phyloP scores from a whole-genome alignment of 2,113 vertebrate species.

The Spermophilus dauricus region DNA sequence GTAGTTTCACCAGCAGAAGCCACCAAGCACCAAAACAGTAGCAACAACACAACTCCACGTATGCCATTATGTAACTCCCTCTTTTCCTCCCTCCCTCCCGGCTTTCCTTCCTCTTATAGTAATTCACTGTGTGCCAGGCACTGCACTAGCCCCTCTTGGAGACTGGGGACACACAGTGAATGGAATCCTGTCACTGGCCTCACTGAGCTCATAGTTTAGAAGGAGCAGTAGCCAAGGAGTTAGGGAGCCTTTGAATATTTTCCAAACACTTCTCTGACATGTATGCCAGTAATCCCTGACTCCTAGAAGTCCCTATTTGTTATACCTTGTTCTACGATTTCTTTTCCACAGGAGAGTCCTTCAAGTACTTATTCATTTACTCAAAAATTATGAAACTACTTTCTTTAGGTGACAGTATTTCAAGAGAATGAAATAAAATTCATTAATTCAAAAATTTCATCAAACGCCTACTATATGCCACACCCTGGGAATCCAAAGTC shows the following conservation, averaged over 20 bases:
- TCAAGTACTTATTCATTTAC: background rate
- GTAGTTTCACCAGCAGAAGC: background rate
- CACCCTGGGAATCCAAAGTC: background rate
- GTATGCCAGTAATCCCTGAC: background rate
- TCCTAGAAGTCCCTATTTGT: background rate
- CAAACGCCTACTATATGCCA: background rate
- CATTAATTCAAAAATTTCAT: conserved; percentile 21
- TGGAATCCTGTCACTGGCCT: background rate
- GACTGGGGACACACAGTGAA: background rate
- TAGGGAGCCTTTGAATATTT: background rate
- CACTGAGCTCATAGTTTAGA: background rate
- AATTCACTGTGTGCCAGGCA: background rate
- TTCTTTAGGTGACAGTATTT: background rate
- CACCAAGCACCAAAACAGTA: background rate
- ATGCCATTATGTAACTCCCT: background rate
- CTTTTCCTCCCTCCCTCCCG: background rate
- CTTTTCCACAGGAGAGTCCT: background rate
- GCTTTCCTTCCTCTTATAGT: background rate
- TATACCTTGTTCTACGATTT: background rate
- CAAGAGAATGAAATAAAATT: conserved; percentile 2
- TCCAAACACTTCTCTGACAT: background rate
- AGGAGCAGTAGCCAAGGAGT: too few species aligned
- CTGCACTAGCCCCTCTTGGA: background rate
- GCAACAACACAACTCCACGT: background rate
- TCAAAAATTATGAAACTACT: background rate